These are phyloP conservation scores for Hycleus phaleratus DNA, from an alignment of 1,140 invertebrate genomes.

Conservation along the genomic window DNA sequence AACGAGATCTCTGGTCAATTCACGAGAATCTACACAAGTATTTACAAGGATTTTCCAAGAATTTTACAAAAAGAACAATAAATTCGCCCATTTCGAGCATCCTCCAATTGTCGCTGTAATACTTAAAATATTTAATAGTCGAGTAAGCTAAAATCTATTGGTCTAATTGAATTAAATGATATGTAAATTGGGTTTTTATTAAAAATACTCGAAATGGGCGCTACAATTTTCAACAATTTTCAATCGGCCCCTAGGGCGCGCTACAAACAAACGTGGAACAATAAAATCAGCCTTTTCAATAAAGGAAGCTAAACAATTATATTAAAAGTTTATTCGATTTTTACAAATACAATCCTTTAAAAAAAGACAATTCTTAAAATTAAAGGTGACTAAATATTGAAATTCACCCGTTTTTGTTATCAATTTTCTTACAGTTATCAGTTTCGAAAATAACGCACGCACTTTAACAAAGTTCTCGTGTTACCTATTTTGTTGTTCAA, in stretches of 20 bases:
- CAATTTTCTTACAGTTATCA: constrained; percentile 5
- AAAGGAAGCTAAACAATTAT: constrained; percentile 27
- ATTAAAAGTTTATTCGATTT: background rate
- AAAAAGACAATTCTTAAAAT: constrained; percentile 21
- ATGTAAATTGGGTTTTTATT: background rate
- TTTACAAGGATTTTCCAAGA: no score
- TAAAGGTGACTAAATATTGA: constrained; percentile 29
- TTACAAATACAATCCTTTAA: constrained; percentile 15
- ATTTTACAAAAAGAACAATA: no score
- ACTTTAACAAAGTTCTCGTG: constrained; percentile 24
- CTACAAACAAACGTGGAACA: no score
- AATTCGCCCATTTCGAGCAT: background rate
- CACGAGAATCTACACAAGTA: background rate
- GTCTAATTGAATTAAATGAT: background rate
- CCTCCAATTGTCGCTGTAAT: no score
- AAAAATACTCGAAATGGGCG: background rate
- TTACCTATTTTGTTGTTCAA: constrained; percentile 10
- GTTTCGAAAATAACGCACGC: constrained; percentile 22
- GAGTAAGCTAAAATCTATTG: background rate
- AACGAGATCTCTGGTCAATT: constrained; percentile 29
- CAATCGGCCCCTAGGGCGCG: no score
- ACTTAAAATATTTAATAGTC: no score
- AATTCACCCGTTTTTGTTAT: constrained; percentile 28
- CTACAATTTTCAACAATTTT: constrained; percentile 5
- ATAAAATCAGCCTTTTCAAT: constrained; percentile 30